A percentile compares a stretch with the other conserved stretches of the same genome.
Evolutionary conservation across 1,140 invertebrate species (phyloP).

Genomic region (Physella acuta): DNA sequence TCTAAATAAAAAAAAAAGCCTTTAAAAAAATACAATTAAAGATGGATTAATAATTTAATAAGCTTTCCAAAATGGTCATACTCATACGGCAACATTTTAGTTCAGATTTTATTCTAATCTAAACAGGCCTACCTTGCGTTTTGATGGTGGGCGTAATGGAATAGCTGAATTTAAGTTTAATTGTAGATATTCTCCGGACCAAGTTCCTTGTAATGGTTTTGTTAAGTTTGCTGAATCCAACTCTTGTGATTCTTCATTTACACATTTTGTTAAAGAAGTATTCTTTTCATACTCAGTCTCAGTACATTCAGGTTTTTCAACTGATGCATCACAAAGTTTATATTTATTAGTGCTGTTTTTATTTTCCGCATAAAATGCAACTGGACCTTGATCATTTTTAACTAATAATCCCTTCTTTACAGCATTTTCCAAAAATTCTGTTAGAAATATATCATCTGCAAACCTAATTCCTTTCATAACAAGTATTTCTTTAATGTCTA

Average conservation of each 20-base stretch:
- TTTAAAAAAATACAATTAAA: too few relatives aligned
- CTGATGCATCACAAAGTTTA: too few relatives aligned
- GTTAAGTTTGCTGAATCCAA: too few relatives aligned
- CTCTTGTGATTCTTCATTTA: too few relatives aligned
- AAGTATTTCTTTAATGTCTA: background rate
- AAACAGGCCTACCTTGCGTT: conserved; percentile 23
- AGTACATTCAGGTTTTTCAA: too few relatives aligned
- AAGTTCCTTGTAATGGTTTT: too few relatives aligned
- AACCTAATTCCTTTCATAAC: conserved; percentile 1
- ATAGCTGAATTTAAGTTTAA: background rate
- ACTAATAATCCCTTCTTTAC: background rate
- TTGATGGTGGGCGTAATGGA: conserved; percentile 19
- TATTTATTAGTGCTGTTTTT: background rate
- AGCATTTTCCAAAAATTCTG: conserved; percentile 4
- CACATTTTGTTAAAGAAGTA: too few relatives aligned
- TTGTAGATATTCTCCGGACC: background rate
- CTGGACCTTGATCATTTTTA: background rate
- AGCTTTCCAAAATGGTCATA: too few relatives aligned
- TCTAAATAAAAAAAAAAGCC: conserved; percentile 12
- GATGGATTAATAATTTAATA: too few relatives aligned
- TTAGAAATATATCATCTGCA: conserved; percentile 7
- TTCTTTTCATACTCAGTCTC: too few relatives aligned
- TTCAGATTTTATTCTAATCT: too few relatives aligned
- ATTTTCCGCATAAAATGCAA: background rate
- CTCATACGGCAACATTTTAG: too few relatives aligned